Base-by-base conservation (phyloP, 2,113 vertebrate species). In the Pygoscelis antarcticus region DNA sequence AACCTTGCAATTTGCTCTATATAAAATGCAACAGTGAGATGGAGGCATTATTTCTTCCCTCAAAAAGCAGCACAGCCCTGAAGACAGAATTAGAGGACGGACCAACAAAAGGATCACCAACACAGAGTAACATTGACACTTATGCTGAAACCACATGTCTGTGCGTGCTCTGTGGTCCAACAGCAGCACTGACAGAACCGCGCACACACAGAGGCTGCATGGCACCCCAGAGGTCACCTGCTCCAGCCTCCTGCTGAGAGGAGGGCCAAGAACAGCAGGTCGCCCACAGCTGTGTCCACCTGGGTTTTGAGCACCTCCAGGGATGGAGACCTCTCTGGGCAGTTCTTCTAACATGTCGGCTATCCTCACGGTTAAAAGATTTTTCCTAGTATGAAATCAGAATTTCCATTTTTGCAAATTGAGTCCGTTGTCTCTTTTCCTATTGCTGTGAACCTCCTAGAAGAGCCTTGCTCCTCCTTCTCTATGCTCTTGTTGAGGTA, bases 81-180 rank as follows among this genome's bases (percentile, higher is more conserved):
- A 62, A 95, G 61, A 76, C 44, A 72, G 42, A 91, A 71, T 36
- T 12, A 76, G 32, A 42, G 46, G 42, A 57, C 3, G 25, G 16
- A 83, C 38, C 52, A 46, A 18, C 47, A 60, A 29, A 86, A 82
- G 18, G 13, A 78, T n/a, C 66, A 49, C 21, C 54, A 68, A 3
- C 7, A 27, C 12, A 23, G 14, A 65, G 30, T 29, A 69, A 65
- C 29, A n/a, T 1, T 9, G 38, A 40, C 27, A 34, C 30, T 83
- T 61, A 62, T 0, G 0, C 38, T 70, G 80, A 69, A 90, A 61
- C 17, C 25, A 36, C 5, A 20, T 2, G 4, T 6, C 40, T 7
- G 0, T 26, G 27, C 2, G 1, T 10, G 75, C 19, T 32, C 44
- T 18, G 40, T 12, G 23, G 30, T 57, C 20, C 54, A 74, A 46